Evolutionary conservation across 2,113 vertebrate species (phyloP), one percentile per base, ranked within the genome.

Genomic region (Dicrurus megarhynchus): DNA sequence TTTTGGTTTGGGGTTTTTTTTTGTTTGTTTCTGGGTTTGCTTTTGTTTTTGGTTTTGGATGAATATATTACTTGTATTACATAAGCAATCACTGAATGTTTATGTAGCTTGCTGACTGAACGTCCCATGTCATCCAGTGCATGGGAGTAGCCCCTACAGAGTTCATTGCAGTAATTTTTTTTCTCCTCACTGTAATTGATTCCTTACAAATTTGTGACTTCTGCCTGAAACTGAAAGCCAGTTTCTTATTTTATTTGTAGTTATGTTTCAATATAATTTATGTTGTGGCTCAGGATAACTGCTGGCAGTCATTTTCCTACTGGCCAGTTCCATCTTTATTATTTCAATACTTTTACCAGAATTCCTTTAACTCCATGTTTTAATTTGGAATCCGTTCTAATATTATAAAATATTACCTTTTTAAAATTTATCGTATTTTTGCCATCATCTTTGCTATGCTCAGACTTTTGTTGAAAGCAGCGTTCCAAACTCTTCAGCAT

Each of bases 171-270:
- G 46, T 64, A 64, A 39, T 90, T 92, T 78, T 95, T 67, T 93
- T 93, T 90, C 50, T 88, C 46, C 44, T 83, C 44, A 9, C 35
- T 88, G 3, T 83, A 92, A 93, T 59, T 86, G 18, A 77, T 86
- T 92, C 63, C 70, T 86, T 90, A 81, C 11, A 81, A 78, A 91
- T 55, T 63, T 90, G 46, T 74, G 67, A 85, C 61, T 97, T 90
- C 60, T 95, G 23, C 53, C 53, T 88, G 55, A 86, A 76, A 94
- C 32, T 88, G 64, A 90, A 85, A 95, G 44, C 7, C 32, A 47
- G 10, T 80, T 91, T 68, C 59, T 89, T 63, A 90, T 70, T 95
- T 76, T 82, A 44, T 75, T 87, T 91, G 49, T 68, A 93, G 49
- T 76, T 64, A 44, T 18, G 11, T 75, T 94, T 82, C 61, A 68